Conservation (phyloP, 2,797 vertebrate species). For the Toxotes lorentzi region DNA sequence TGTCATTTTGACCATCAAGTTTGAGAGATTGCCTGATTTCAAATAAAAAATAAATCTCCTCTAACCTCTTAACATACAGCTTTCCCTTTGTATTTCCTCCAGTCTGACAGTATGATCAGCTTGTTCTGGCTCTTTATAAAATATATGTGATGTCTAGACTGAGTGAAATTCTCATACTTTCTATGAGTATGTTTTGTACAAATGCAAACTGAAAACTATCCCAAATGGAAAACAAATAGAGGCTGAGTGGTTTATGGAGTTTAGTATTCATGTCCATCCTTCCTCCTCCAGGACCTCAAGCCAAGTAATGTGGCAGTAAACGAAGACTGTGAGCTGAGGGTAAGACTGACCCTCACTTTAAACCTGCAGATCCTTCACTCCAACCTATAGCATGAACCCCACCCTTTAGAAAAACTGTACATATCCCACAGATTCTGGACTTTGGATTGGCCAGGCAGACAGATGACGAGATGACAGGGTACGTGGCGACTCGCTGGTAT, state of each 20-base stretch:
- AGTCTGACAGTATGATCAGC: neutral
- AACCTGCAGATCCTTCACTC: neutral
- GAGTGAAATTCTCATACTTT: neutral
- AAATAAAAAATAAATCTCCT: neutral
- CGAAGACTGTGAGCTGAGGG: constrained; percentile 97
- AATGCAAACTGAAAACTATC: neutral
- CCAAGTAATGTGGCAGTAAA: constrained; percentile 98
- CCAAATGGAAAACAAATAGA: neutral
- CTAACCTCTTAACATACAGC: neutral
- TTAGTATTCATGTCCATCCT: constrained; percentile 3
- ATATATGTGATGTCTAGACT: neutral
- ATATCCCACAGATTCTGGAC: constrained; percentile 92
- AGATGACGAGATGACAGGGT: constrained; percentile 98
- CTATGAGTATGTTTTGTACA: neutral
- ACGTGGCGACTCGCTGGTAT: constrained; percentile 98
- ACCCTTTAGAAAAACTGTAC: neutral
- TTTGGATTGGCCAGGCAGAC: constrained; percentile 97
- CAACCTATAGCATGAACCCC: neutral
- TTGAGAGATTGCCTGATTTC: neutral
- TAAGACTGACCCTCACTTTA: constrained; percentile 73
- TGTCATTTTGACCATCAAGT: constrained; percentile 12
- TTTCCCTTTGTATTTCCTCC: neutral
- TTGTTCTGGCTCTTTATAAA: neutral
- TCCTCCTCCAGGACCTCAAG: constrained; percentile 91
- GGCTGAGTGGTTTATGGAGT: neutral